phyloP scores from a whole-genome alignment of 2,888 invertebrate species.

The Amphipoea oculea region DNA sequence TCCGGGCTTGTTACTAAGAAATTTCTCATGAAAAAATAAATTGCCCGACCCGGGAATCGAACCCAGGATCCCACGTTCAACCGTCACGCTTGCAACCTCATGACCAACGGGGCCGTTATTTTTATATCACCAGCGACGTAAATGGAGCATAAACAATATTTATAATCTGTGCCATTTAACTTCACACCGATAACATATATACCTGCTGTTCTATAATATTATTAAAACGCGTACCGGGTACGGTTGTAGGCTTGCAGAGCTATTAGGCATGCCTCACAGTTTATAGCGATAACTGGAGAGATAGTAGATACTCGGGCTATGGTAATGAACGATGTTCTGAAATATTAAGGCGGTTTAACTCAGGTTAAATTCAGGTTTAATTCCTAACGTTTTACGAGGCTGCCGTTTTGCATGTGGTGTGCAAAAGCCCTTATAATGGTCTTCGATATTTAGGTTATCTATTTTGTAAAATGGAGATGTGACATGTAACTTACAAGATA shows the following conservation, averaged over 20 bases:
- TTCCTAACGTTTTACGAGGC: conserved; percentile 16
- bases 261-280: conserved; percentile 36
- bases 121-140: not conserved
- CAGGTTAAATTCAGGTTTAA: conserved; percentile 13
- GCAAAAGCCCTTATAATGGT: not conserved
- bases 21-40: not conserved
- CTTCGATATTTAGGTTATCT: not conserved
- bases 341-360: conserved; percentile 19
- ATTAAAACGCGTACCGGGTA: conserved; percentile 58
- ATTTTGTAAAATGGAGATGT: not conserved
- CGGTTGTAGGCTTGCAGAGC: conserved; percentile 21
- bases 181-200: conserved; percentile 35
- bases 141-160: conserved; percentile 16
- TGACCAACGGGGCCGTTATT: not conserved
- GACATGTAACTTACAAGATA: not conserved
- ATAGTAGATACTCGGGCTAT: conserved; percentile 31
- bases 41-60: not conserved
- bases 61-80: not conserved
- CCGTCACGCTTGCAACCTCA: not conserved
- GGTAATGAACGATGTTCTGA: conserved; percentile 39
- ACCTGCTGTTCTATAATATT: conserved; percentile 32
- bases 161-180: conserved; percentile 22
- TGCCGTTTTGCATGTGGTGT: conserved; percentile 1
- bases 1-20: not conserved
- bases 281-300: conserved; percentile 40